phyloP scores from a whole-genome alignment of 2,888 invertebrate genomes.

The Brachypterus glaber region DNA sequence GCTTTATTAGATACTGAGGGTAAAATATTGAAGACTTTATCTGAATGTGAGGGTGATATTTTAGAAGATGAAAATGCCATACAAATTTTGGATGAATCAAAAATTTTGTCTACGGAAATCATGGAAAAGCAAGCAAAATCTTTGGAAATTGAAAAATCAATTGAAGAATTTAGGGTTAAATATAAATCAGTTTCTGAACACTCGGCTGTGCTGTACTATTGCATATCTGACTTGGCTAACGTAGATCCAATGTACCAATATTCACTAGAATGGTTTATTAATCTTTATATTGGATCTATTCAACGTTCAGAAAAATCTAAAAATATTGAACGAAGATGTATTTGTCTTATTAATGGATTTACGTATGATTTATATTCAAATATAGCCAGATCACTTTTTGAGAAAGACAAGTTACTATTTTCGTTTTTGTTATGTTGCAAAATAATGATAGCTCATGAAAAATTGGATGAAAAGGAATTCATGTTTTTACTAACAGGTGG shows the following conservation, averaged over 20 bases:
- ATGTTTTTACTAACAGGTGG: constrained; percentile 71
- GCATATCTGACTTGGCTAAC: constrained; percentile 71
- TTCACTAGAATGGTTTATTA: constrained; percentile 78
- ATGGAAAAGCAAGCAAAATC: constrained; percentile 71
- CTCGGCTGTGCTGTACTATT: constrained; percentile 72
- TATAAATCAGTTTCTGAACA: constrained; percentile 72
- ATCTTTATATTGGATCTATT: constrained; percentile 67
- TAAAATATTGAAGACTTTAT: constrained; percentile 75
- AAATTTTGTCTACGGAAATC: constrained; percentile 71
- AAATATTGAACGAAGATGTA: constrained; percentile 58
- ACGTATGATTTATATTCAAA: constrained; percentile 72
- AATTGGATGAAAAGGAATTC: constrained; percentile 53
- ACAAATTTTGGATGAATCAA: constrained; percentile 77
- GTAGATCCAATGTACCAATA: constrained; percentile 88
- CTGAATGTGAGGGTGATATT: constrained; percentile 76
- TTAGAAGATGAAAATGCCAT: constrained; percentile 87
- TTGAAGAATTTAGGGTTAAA: constrained; percentile 64
- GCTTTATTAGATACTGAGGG: constrained; percentile 80
- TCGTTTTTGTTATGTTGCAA: constrained; percentile 71
- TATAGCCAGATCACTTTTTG: constrained; percentile 74
- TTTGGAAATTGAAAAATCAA: constrained; percentile 64
- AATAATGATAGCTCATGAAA: constrained; percentile 49
- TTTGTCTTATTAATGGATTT: constrained; percentile 64
- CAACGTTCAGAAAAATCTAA: constrained; percentile 64
- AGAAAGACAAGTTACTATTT: constrained; percentile 75